phyloP scores from a whole-genome alignment of 2,113 vertebrate species.

The Macquaria ambigua region DNA sequence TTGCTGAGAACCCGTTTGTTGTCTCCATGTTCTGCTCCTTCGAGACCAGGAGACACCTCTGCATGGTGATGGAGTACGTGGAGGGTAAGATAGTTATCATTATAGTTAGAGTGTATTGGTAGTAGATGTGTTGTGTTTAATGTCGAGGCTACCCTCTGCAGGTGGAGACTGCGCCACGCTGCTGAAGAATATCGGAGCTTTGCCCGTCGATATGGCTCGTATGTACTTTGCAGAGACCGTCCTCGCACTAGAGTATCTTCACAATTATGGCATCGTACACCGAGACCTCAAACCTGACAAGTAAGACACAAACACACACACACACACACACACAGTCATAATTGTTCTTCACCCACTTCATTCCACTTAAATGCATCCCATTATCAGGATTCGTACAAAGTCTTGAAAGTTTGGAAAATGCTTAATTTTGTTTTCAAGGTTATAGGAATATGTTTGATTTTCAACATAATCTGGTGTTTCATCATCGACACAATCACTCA shows the following conservation, averaged over 20 bases:
- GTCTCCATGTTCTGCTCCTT: conserved; percentile 99
- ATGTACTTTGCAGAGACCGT: conserved; percentile 99
- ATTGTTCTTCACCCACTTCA: no score
- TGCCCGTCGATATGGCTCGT: conserved; percentile 96
- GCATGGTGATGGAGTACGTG: conserved; percentile 99
- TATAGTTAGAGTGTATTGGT: fast-evolving
- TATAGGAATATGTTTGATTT: no score
- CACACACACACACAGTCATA: neutral
- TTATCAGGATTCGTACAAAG: no score
- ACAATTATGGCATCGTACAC: conserved; percentile 99
- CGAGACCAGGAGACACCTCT: conserved; percentile 95
- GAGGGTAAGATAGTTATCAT: conserved; percentile 86
- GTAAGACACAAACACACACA: conserved; percentile 78
- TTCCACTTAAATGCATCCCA: neutral
- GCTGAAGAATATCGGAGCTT: conserved; percentile 95
- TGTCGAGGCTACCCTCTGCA: conserved; percentile 50
- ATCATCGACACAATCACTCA: no score
- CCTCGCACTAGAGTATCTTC: conserved; percentile 94
- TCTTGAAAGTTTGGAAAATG: no score
- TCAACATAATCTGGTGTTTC: no score
- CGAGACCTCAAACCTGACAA: conserved; percentile 98
- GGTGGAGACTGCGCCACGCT: conserved; percentile 97
- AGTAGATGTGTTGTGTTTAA: neutral
- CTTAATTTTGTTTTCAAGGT: no score
- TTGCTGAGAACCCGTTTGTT: conserved; percentile 97